Conservation (phyloP, 64 coral and sea anemone species). For the Cladopsammia gracilis region DNA sequence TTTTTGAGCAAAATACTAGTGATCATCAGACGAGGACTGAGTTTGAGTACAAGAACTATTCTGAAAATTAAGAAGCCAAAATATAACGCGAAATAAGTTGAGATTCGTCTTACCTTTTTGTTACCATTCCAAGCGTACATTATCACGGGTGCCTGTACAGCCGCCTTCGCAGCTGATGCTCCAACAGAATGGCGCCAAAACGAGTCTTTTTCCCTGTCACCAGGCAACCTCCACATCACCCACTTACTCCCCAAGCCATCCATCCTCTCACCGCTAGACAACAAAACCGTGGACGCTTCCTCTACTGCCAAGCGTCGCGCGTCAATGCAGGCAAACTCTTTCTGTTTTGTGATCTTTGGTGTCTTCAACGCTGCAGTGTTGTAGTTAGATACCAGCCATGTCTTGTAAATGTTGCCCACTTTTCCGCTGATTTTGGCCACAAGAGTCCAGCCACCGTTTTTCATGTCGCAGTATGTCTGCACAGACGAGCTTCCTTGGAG, state of each 20-base stretch:
- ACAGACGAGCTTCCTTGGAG: conserved; percentile 12
- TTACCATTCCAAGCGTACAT: conserved; percentile 70
- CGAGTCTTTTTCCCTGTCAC: conserved; percentile 61
- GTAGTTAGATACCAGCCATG: conserved; percentile 75
- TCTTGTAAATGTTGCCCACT: conserved; percentile 72
- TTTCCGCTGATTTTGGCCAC: conserved; percentile 86
- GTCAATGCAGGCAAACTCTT: conserved; percentile 58
- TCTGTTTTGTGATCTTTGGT: conserved; percentile 36
- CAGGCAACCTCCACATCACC: conserved; percentile 74
- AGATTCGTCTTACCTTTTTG: conserved; percentile 29
- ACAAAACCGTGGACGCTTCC: conserved; percentile 66
- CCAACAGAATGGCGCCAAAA: conserved; percentile 78
- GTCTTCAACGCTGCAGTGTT: conserved; percentile 53
- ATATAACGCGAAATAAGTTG: too few relatives aligned
- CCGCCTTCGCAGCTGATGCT: conserved; percentile 4
- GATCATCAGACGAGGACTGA: too few relatives aligned
- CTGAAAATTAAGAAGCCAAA: too few relatives aligned
- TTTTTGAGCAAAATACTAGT: too few relatives aligned
- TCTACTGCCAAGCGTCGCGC: conserved; percentile 71
- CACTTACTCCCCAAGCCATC: conserved; percentile 73
- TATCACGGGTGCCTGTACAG: conserved; percentile 22
- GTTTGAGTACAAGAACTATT: too few relatives aligned
- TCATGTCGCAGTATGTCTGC: conserved; percentile 87
- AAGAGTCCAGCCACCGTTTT: conserved; percentile 89
- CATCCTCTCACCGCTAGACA: conserved; percentile 70